Base-by-base conservation (phyloP, 1,140 invertebrate genomes). In the Polyergus mexicanus region DNA sequence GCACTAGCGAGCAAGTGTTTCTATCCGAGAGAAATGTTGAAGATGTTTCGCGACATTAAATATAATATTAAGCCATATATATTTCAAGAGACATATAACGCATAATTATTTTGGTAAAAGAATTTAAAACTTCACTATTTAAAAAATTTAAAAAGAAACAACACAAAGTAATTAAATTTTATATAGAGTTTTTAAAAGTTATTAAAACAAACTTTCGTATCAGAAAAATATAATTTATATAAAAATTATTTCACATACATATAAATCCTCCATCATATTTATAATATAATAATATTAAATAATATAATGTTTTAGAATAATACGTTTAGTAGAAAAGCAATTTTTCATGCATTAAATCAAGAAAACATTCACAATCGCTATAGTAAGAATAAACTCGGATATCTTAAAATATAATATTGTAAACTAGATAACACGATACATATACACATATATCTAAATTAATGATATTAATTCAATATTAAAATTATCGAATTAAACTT, bases 101-200 rank as follows among this genome's bases (percentile, higher is more conserved):
- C 19, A 22, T 54, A 16, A 54, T 13, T 72, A 54, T 54, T 54
- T 72, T 54, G 2, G 11, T 0, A 72, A 54, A 1, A 54, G 10
- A 13, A 0, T 13, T 6, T 66, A 22, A 54, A 54, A 71, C n/a
- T 54, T 54, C 54, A 28, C 10, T 16, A 11, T n/a, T 54, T 54
- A 13, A 35, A 54, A 5, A 54, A 22, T 54, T 19, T 22, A 35
- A 54, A 28, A 35, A 54, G 25, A 28, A 19, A n/a, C 6, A 4
- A 54, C 25, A n/a, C 16, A 72, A 32, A 72, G 3, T 5, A 44
- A 54, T 54, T 72, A 19, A 13, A 71, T 72, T 51, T 71, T 47
- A 28, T 7, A 71, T 32, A 0, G 16, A 71, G 28, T 35, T 71
- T 4, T 51, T 54, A 54, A 32, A 32, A 32, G 32, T 32, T 2